A percentile compares a stretch with the other conserved stretches of the same genome.
Evolutionary conservation across 2,797 vertebrate genomes (phyloP).

Genomic region (Acipenser ruthenus): DNA sequence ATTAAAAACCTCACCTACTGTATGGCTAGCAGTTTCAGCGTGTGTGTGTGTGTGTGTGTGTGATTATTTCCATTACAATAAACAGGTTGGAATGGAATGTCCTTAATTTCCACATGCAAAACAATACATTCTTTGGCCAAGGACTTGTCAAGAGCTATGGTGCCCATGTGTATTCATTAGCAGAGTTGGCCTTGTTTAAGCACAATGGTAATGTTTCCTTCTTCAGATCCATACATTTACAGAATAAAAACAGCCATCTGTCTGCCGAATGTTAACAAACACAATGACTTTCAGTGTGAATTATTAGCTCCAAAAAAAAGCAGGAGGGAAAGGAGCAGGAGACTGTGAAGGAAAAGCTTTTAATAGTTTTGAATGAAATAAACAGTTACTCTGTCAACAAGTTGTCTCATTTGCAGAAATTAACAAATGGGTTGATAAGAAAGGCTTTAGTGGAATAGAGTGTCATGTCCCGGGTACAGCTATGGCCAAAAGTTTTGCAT

Average conservation of each 20-base stretch:
- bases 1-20: too few relatives aligned
- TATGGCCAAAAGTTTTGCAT: too few relatives aligned
- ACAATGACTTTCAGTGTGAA: slow-evolving; percentile 21
- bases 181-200: slow-evolving; percentile 10
- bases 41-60: background rate
- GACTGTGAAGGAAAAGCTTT: slow-evolving; percentile 20
- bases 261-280: slow-evolving; percentile 23
- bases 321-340: slow-evolving; percentile 12
- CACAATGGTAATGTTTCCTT: slow-evolving; percentile 21
- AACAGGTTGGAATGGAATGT: background rate
- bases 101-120: background rate
- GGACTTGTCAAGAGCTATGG: background rate
- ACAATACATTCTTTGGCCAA: background rate
- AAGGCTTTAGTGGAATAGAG: slow-evolving; percentile 20
- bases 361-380: slow-evolving; percentile 29
- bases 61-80: background rate
- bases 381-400: slow-evolving; percentile 31
- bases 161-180: background rate
- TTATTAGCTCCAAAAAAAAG: slow-evolving; percentile 21
- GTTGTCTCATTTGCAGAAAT: slow-evolving; percentile 29
- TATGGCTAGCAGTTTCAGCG: too few relatives aligned
- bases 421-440: slow-evolving; percentile 24
- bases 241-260: slow-evolving; percentile 18
- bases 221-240: slow-evolving; percentile 17
- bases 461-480: too few relatives aligned